Base-by-base conservation (phyloP, 2,113 vertebrate genomes). In the Gallinago media region DNA sequence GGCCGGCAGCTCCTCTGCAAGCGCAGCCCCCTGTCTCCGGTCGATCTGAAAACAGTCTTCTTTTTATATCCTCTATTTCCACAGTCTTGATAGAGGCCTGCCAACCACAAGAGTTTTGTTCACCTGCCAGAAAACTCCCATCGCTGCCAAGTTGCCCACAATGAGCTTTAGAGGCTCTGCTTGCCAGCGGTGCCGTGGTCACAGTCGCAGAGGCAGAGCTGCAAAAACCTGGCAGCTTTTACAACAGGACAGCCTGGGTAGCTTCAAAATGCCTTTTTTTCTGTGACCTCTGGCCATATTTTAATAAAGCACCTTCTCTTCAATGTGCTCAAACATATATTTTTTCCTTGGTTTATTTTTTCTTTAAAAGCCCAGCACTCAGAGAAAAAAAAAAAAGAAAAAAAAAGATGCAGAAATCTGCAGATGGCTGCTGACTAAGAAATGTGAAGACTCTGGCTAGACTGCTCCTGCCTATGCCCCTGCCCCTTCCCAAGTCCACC, bases 381-480 rank as follows among this genome's bases (percentile, higher is more conserved):
- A 20, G 52, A 52, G 56, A 8, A 76, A 84, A 73, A 15, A 54
- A 15, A 54, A 26, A 52, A 26, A 52, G 23, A 23, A 25, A 52
- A 49, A 23, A 3, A 13, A 76, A 47, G 23, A 23, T 14, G 29
- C n/a, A 82, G 62, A n/a, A 66, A 17, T 8, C 61, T 49, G 22
- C 0, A 0, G 32, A 9, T 1, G 0, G 25, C 46, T 47, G 52
- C 47, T 66, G 9, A 38, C 12, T n/a, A 49, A 42, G 32, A 70
- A 84, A 31, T 2, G 21, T 3, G 18, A 76, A 68, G 22, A 12
- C 15, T 71, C 75, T 8, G 14, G 12, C n/a, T 7, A 40, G 40
- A 27, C 40, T 73, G 44, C 49, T 89, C 59, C 77, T 52, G 14
- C 8, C 32, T 68, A 4, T 72, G 54, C 1, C 23, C 14, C 62